phyloP scores from a whole-genome alignment of 2,888 invertebrate species.

The Meliscaeva auricollis region DNA sequence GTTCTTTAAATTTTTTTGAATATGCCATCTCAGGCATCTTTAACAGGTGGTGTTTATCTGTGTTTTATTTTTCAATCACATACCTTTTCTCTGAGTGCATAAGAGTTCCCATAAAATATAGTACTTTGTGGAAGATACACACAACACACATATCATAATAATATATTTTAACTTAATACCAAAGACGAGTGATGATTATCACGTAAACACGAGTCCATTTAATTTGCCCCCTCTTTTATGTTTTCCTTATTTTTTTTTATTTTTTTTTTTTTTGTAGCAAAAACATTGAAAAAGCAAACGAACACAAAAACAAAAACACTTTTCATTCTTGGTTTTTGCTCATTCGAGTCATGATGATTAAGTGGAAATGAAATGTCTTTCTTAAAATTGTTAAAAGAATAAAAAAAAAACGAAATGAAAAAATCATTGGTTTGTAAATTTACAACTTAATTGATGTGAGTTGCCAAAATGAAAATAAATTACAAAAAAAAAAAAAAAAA shows the following conservation, averaged over 20 bases:
- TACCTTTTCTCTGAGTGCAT: too few relatives aligned
- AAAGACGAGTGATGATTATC: conserved; percentile 52
- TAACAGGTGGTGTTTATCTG: too few relatives aligned
- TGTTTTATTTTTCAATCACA: too few relatives aligned
- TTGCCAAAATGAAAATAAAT: neutral
- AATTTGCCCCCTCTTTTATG: conserved; percentile 11
- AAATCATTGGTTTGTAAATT: conserved; percentile 18
- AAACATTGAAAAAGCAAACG: neutral
- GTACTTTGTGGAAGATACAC: conserved; percentile 34
- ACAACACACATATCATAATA: neutral
- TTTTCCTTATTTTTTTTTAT: neutral
- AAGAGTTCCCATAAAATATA: too few relatives aligned
- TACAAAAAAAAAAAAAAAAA: too few relatives aligned
- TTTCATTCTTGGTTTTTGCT: conserved; percentile 13
- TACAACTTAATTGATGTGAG: conserved; percentile 21
- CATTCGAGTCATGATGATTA: conserved; percentile 1
- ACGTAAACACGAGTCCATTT: conserved; percentile 58
- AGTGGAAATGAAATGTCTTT: conserved; percentile 9
- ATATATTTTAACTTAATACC: neutral
- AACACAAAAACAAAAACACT: neutral
- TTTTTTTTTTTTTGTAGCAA: neutral
- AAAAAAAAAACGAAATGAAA: neutral
- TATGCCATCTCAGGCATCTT: too few relatives aligned
- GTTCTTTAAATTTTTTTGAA: too few relatives aligned
- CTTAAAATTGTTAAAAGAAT: neutral